Base-by-base conservation (phyloP, 2,888 invertebrate genomes). In the Sinhomidia bicolor region DNA sequence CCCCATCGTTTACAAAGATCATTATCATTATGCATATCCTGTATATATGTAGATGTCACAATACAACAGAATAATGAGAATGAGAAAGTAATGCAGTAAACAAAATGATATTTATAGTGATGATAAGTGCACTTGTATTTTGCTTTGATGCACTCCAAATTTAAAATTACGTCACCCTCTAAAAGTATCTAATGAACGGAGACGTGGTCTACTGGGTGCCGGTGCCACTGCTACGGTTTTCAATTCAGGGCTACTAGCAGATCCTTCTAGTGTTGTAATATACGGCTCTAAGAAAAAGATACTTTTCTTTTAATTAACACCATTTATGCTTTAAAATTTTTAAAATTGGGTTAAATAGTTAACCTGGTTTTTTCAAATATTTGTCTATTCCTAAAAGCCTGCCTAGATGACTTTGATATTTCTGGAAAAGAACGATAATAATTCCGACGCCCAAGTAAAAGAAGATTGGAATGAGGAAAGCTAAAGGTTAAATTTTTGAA, bases 1-100 rank as follows among this genome's bases (percentile, higher is more conserved):
- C 99, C 5, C 98, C 98, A 93, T 96, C 96, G 93, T 98, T 98
- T 36, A 97, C 97, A 93, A 98, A 98, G 92, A 98, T 97, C 98
- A 98, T 98, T 92, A 97, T 93, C 10, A 96, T 95, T 91, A 98
- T 97, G 83, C 96, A 96, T 90, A 97, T 65, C 14, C 79, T 85
- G 14, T 5, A 57, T 3, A n/a, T n/a, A n/a, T n/a, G n/a, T n/a
- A n/a, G n/a, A n/a, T n/a, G n/a, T n/a, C n/a, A n/a, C n/a, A n/a
- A n/a, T n/a, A n/a, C n/a, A n/a, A n/a, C n/a, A n/a, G n/a, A n/a
- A n/a, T n/a, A n/a, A n/a, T n/a, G n/a, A n/a, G n/a, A n/a, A n/a
- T n/a, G n/a, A n/a, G n/a, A n/a, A n/a, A n/a, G n/a, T n/a, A n/a
- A n/a, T n/a, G n/a, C n/a, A n/a, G n/a, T n/a, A n/a, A n/a, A n/a